Evolutionary conservation across 2,797 vertebrate genomes (phyloP), one percentile per base, ranked within the genome.

Genomic region (Odontamblyopus lacepedii): DNA sequence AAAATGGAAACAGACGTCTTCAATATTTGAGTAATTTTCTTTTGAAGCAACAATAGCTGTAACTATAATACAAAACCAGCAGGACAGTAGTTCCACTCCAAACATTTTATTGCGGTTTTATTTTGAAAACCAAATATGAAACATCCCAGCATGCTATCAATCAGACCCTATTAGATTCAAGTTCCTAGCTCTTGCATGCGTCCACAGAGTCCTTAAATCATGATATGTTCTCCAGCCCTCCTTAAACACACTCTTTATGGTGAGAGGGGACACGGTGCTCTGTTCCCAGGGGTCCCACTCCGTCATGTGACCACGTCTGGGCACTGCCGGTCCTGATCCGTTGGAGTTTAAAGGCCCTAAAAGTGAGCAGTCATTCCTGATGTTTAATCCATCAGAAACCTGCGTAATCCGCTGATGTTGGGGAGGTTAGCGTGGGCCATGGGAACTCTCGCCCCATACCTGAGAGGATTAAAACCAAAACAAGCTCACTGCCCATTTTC

Each of bases 301-400:
- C 75, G 85, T 92, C 91, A 92, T 93, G 92, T 93, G 92, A 93
- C 89, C 84, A 23, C 70, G 87, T 86, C 89, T 91, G 89, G 85
- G 84, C 70, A 11, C 65, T 83, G 85, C 90, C 89, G 91, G 90
- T 92, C 92, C 91, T 89, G 90, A 91, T 82, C 86, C 77, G 79
- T 84, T 91, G 88, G 84, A 87, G 85, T 84, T 82, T 84, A 85
- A 48, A 65, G 41, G 11, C 85, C 87, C 88, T 88, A 81, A 87
- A 90, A 91, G 86, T 90, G 89, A 92, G 92, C 90, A 92, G 83
- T 92, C 86, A 82, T 87, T 87, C 83, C 91, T 88, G 91, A 93
- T 93, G 89, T 92, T 93, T 93, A 94, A 93, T 93, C 94, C 92
- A 85, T 88, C 86, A 91, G 83, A 92, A 92, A 89, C 84, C 82